Evolutionary conservation across 2,888 invertebrate genomes (phyloP).

Genomic region (Limnephilus marmoratus): DNA sequence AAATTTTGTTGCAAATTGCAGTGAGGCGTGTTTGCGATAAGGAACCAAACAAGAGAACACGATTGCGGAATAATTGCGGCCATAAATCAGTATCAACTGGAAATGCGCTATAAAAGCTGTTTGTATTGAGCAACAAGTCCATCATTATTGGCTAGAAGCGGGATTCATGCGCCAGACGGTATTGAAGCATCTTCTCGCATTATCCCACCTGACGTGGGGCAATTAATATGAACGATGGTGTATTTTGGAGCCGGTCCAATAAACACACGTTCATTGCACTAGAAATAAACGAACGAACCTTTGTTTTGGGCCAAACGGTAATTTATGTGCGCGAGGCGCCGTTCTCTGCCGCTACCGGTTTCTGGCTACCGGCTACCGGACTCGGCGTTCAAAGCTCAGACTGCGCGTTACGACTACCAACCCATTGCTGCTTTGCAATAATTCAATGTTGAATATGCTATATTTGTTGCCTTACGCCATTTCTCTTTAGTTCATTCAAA

Average conservation of each 20-base stretch:
- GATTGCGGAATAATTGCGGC: constrained; percentile 23
- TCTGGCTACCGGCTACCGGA: background rate
- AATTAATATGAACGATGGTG: constrained; percentile 64
- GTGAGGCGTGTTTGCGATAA: background rate
- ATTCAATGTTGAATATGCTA: constrained; percentile 12
- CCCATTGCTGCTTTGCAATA: constrained; percentile 13
- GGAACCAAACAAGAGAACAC: constrained; percentile 19
- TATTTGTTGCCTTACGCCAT: background rate
- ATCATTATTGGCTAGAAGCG: constrained; percentile 20
- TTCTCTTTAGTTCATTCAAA: background rate
- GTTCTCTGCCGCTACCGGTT: constrained; percentile 25
- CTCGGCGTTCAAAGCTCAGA: background rate
- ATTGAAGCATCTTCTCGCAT: constrained; percentile 47
- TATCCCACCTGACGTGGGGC: constrained; percentile 62
- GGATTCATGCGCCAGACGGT: constrained; percentile 24
- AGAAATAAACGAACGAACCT: constrained; percentile 64
- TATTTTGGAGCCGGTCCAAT: constrained; percentile 61
- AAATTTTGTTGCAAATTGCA: background rate
- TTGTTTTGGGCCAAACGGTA: constrained; percentile 62
- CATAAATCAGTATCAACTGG: constrained; percentile 24
- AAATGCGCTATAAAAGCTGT: constrained; percentile 37
- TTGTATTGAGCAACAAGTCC: constrained; percentile 35
- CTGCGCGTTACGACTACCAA: background rate
- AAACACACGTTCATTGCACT: constrained; percentile 57
- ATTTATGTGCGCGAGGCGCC: constrained; percentile 57